Conservation (phyloP, 2,888 invertebrate species). For the Thymelicus sylvestris region DNA sequence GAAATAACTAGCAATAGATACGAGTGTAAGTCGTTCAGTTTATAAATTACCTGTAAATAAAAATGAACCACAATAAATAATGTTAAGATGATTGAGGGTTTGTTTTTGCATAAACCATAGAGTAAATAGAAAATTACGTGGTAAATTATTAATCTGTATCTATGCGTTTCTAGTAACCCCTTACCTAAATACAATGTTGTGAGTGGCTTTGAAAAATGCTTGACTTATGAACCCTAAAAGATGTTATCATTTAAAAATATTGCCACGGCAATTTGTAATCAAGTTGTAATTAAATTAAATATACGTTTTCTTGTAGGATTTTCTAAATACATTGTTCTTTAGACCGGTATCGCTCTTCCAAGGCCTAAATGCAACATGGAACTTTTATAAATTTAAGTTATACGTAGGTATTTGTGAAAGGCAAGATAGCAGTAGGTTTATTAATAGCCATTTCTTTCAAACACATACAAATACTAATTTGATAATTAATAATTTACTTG, state of each 20-base stretch:
- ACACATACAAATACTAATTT: no score
- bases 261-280: constrained; percentile 20
- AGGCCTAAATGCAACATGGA: no score
- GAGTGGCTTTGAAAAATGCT: background rate
- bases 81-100: background rate
- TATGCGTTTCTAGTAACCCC: background rate
- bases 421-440: no score
- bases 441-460: no score
- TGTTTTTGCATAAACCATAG: background rate
- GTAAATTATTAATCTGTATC: background rate
- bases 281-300: background rate
- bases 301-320: background rate
- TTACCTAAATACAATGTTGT: background rate
- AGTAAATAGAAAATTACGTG: background rate
- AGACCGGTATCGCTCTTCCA: no score
- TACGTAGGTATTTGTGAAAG: no score
- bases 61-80: no score
- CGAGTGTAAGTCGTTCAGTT: no score
- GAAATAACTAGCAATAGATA: no score
- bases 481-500: no score
- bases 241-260: constrained; percentile 9
- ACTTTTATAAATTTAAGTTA: no score
- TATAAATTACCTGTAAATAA: no score
- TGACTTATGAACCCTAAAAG: background rate
- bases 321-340: background rate